Base-by-base conservation (phyloP, 1,140 invertebrate species). In the Diabrotica undecimpunctata region DNA sequence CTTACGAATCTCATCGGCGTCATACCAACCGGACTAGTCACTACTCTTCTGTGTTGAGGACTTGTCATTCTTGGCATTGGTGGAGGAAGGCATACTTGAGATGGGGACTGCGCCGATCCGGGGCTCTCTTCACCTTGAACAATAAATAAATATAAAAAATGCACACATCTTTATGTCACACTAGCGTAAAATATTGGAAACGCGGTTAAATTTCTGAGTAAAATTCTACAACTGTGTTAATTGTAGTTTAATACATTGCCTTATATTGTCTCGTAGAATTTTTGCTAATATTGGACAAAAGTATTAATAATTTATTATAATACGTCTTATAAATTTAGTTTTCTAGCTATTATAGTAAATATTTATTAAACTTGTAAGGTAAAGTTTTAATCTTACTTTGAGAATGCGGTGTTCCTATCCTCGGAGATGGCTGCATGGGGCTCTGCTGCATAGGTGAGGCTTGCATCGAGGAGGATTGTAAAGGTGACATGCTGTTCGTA, bases 321-420 rank as follows among this genome's bases (percentile, higher is more conserved):
- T 25, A 25, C 4, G 4, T 25, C 25, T 25, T 2, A 25, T 25
- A 25, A 25, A 25, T 25, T 25, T 25, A 25, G 25, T 25, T 25
- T 25, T 1, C 25, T 25, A 2, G 25, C 4, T 25, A 25, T 25
- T 4, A 25, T 4, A 1, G 25, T 25, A 25, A 25, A 2, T 25
- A 25, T 25, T 25, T 25, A 25, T 25, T 25, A 25, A 25, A 25
- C n/a, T 46, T 46, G 41, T 46, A 46, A 46, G 6, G 3, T 10
- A 46, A 46, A 10, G 41, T 46, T 5, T 10, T 46, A 79, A 35
- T 25, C 83, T 84, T 25, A 78, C 71, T 82, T 75, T 88, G 84
- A 5, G 85, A 87, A 65, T 85, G 84, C 0, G 85, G 86, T 53
- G 84, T 87, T 5, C 83, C 84, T 36, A 86, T 85, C 58, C 83